Base-by-base conservation (phyloP, 2,888 invertebrate species). In the Drosophila antonietae region DNA sequence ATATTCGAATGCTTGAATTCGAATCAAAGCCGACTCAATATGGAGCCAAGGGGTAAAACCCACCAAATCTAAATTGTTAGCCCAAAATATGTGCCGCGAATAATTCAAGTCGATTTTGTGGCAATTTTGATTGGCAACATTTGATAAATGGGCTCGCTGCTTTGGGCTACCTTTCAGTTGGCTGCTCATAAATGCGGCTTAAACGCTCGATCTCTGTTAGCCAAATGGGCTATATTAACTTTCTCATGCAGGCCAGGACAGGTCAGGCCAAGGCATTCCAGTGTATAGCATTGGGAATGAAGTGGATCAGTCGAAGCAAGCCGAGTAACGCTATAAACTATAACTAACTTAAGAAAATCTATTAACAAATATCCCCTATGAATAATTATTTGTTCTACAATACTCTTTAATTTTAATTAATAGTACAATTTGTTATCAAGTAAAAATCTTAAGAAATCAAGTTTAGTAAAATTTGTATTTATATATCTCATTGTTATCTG, bases 71-170 rank as follows among this genome's bases (percentile, higher is more conserved):
- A 55, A 82, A 78, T 66, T 80, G 49, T 75, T 53, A 57, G 56
- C 72, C 67, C 75, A 77, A 83, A 81, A 86, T 75, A 86, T 83
- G 64, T 79, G 73, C 80, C 64, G 73, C 75, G 79, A 71, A 86
- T 86, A 84, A 81, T 80, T 80, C 75, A 74, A 78, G 70, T 73
- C 73, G 72, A 77, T 73, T 83, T 79, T 72, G 62, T 44, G 60
- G 77, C 81, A 72, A 83, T 83, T 75, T 84, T 75, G 87, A 83
- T 84, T 81, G 82, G 79, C 71, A 73, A 72, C 72, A 55, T 80
- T 86, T 84, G 87, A 84, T 84, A 83, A 80, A 86, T 86, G 79
- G 52, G 67, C 44, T 31, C 47, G 35, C 35, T 39, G 68, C 80
- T 72, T 20, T 55, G 57, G 66, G 75, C 78, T 58, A 61, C 53